phyloP scores from a whole-genome alignment of 1,140 invertebrate species.

The Pantala flavescens region DNA sequence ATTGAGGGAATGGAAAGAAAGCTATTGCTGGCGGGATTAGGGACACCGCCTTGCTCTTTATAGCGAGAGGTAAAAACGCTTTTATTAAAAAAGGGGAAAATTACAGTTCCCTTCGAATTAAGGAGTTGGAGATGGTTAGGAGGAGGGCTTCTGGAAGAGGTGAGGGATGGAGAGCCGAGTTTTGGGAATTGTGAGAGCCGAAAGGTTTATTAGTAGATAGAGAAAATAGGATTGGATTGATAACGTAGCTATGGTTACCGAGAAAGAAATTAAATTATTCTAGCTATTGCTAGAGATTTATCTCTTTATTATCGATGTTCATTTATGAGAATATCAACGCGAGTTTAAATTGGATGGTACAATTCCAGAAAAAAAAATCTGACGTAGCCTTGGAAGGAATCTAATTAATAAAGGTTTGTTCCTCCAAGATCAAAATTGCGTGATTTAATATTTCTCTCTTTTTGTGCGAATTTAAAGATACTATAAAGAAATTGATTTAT shows the following conservation, averaged over 20 bases:
- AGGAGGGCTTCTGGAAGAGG: neutral
- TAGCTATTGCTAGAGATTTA: too few relatives aligned
- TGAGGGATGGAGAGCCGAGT: too few relatives aligned
- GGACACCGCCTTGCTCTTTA: neutral
- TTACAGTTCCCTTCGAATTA: neutral
- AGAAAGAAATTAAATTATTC: neutral
- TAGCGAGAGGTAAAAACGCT: neutral
- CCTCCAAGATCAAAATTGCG: too few relatives aligned
- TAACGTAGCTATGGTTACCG: neutral
- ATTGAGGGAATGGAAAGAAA: neutral
- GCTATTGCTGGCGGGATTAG: neutral
- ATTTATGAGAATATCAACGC: too few relatives aligned
- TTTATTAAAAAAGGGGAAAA: conserved; percentile 10
- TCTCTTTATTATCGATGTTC: too few relatives aligned
- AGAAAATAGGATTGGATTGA: neutral
- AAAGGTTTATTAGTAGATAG: neutral
- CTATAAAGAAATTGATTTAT: too few relatives aligned
- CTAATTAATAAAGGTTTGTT: too few relatives aligned
- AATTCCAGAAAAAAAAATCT: too few relatives aligned
- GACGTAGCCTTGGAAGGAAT: too few relatives aligned
- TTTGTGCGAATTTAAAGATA: too few relatives aligned
- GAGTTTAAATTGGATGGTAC: too few relatives aligned
- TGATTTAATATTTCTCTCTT: too few relatives aligned
- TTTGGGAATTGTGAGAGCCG: neutral
- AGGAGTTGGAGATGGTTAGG: neutral